These are phyloP conservation scores for Anguilla marmorata DNA, from an alignment of 2,797 vertebrate species.

Conservation along the genomic window DNA sequence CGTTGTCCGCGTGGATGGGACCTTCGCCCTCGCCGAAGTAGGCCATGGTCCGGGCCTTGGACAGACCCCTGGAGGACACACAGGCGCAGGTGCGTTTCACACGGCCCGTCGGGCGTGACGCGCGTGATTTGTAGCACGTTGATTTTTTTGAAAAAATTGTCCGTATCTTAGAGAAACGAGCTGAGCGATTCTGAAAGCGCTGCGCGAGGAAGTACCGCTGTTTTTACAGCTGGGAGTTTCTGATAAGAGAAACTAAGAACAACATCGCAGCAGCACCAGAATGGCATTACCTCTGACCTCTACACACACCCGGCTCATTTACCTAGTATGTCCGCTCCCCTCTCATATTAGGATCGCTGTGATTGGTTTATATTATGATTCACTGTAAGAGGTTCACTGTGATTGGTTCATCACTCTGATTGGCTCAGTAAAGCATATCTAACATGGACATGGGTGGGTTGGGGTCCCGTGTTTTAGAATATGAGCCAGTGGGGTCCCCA, in stretches of 20 bases:
- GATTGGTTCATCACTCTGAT: neutral
- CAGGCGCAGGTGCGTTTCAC: neutral
- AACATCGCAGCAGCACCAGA: constrained; percentile 30
- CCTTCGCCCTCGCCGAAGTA: constrained; percentile 95
- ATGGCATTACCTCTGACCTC: constrained; percentile 51
- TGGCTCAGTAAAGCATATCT: neutral
- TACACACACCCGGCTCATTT: neutral
- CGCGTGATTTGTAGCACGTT: neutral
- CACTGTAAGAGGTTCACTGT: neutral
- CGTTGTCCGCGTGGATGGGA: constrained; percentile 90
- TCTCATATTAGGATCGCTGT: neutral
- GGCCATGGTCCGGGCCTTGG: constrained; percentile 90
- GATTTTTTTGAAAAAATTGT: neutral
- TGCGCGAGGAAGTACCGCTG: neutral
- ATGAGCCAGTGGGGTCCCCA: neutral
- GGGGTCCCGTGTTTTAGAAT: neutral
- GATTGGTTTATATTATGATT: neutral
- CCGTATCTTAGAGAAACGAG: constrained; percentile 3
- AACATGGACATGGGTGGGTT: neutral
- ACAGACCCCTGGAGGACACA: constrained; percentile 73
- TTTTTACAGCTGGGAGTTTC: constrained; percentile 45
- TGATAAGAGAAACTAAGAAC: constrained; percentile 41
- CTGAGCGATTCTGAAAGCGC: neutral
- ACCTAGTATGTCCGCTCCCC: neutral
- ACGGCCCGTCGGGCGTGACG: neutral